Evolutionary conservation across 2,888 invertebrate species (phyloP).

Genomic region (Apamea sordens): DNA sequence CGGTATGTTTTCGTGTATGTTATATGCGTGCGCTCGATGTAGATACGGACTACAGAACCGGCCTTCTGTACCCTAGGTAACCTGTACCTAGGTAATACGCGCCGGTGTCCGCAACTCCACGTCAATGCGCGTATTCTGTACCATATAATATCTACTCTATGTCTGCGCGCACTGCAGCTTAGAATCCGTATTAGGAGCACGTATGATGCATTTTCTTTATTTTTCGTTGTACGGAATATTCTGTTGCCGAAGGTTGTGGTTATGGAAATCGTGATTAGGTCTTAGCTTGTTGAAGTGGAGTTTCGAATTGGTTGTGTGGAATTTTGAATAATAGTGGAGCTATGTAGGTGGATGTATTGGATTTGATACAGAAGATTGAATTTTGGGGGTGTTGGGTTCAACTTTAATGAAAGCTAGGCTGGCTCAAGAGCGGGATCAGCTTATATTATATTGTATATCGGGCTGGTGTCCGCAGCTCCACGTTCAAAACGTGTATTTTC

Average conservation of each 20-base stretch:
- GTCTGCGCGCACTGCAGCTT: constrained; percentile 54
- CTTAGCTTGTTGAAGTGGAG: constrained; percentile 47
- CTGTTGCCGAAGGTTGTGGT: constrained; percentile 54
- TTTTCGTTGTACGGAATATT: constrained; percentile 62
- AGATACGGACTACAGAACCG: background rate
- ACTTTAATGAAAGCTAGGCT: background rate
- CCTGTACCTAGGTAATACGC: too few relatives aligned
- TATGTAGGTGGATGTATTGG: constrained; percentile 1
- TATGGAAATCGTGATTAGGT: constrained; percentile 61
- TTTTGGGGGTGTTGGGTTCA: background rate
- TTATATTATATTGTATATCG: too few relatives aligned
- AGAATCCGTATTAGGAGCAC: constrained; percentile 64
- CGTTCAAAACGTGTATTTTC: too few relatives aligned
- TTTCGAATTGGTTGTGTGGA: constrained; percentile 32
- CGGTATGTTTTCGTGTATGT: background rate
- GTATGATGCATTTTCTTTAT: constrained; percentile 66
- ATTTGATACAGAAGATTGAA: background rate
- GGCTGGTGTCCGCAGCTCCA: too few relatives aligned
- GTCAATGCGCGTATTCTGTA: background rate
- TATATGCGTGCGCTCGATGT: background rate
- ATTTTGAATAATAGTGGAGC: background rate
- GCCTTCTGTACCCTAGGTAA: background rate
- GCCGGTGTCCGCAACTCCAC: background rate
- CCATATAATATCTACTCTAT: background rate
- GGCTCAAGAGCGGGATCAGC: background rate